Base-by-base conservation (phyloP, 2,113 vertebrate genomes). In the Geococcyx californianus region DNA sequence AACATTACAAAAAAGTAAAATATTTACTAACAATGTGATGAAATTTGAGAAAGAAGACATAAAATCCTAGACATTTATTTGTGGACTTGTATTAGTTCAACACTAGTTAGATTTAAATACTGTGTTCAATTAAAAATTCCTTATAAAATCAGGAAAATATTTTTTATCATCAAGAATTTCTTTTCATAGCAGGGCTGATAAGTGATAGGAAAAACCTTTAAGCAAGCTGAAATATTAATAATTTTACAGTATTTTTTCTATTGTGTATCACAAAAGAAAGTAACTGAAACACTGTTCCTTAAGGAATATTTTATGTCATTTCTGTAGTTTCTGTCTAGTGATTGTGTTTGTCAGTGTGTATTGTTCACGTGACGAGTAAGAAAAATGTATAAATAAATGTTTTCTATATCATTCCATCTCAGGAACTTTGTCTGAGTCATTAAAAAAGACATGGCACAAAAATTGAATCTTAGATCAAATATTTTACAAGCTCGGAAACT, bases 101-200 rank as follows among this genome's bases (percentile, higher is more conserved):
- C 54, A 20, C 6, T 44, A 76, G 8, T 77, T 89, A 90, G 42
- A 95, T 85, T 66, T 74, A 88, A 95, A 93, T 80, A 19, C 9
- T n/a, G 3, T 54, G 93, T 86, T 95, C 96, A 96, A 89, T 87
- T 74, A 91, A 87, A 18, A 84, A 55, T 87, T 63, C 36, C 19
- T 94, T 91, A 68, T 40, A 64, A 81, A 95, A 92, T 21, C 34
- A 67, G 24, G 62, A 77, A 5, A 60, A 60, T 66, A 68, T 64
- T 31, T 93, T 94, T 92, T 44, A 93, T 70, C 7, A 64, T 52
- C 31, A 78, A 91, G 51, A 69, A 56, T 20, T 93, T 24, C 54
- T 78, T 70, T 83, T 74, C 23, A 42, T 29, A 90, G 16, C 16
- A 85, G 17, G 4, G 45, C 5, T 90, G 78, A 78, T 59, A 85